Evolutionary conservation across 2,888 invertebrate species (phyloP), one percentile per base, ranked within the genome.

Genomic region (Zootermopsis nevadensis): DNA sequence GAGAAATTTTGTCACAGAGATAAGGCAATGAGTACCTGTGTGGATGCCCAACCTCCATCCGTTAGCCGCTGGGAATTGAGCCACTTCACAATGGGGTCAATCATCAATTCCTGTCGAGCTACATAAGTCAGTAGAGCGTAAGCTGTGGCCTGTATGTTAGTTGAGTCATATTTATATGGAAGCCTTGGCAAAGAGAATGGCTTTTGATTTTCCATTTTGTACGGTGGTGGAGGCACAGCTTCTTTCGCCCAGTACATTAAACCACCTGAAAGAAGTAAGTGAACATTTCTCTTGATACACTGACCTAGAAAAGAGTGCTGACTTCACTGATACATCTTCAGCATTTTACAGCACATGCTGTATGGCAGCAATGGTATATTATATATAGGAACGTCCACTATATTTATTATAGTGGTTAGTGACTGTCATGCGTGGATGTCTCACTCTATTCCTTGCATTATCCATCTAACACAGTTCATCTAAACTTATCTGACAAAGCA

Each of bases 111-210:
- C 88, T 97, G 95, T 30, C 96, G 92, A 48, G 95, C 95, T 85
- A 97, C 96, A 88, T 97, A 97, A 0, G 97, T 95, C 87, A 99
- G 91, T 79, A 99, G 90, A 0, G 96, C 98, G 89, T 98, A 98
- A 0, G 98, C 95, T 0, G 98, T 99, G 0, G 98, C 94, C 88
- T 98, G 98, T 76, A 98, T 95, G 89, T 98, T 98, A 88, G 96
- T 94, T 0, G 97, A 94, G 90, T 99, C 99, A 88, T 94, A 96
- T 86, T 93, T 94, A 89, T 97, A 97, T 0, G 97, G 97, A 84
- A 97, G 90, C 0, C 98, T 93, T 0, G 98, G 97, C 84, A 97
- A 90, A 0, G 96, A 91, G 92, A 97, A 98, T 12, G 97, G 97
- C 88, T 96, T 96, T 88, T 97, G 97, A 90, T 97, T 97, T 90